These are phyloP conservation scores for Asbolus verrucosus DNA, from an alignment of 1,140 invertebrate genomes.

Conservation along the genomic window DNA sequence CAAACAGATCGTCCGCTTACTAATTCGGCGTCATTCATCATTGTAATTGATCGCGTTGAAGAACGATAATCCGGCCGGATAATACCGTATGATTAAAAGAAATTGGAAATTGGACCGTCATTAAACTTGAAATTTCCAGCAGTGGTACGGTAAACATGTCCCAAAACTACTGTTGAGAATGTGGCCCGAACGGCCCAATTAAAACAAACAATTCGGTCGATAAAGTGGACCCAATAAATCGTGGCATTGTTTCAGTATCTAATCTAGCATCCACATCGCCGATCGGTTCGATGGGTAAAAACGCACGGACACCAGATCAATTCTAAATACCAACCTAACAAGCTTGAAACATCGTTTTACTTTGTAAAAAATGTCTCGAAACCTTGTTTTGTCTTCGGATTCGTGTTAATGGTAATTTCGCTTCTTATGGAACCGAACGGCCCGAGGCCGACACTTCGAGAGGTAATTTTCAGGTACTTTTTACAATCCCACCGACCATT, in stretches of 20 bases:
- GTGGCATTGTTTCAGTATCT: constrained; percentile 58
- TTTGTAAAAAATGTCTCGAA: constrained; percentile 31
- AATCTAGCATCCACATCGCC: constrained; percentile 57
- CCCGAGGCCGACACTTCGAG: not conserved
- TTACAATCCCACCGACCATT: too few relatives aligned
- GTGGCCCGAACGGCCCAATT: constrained; percentile 49
- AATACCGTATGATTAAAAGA: constrained; percentile 32
- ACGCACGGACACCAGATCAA: constrained; percentile 58
- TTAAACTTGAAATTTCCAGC: constrained; percentile 29
- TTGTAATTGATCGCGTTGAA: constrained; percentile 18
- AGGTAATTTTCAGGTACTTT: constrained; percentile 12
- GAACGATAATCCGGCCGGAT: constrained; percentile 20
- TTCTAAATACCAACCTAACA: constrained; percentile 61
- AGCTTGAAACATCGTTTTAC: constrained; percentile 49
- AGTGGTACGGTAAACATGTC: constrained; percentile 41
- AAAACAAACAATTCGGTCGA: constrained; percentile 52
- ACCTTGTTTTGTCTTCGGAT: constrained; percentile 32
- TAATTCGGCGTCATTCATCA: constrained; percentile 20
- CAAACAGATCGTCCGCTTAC: constrained; percentile 29
- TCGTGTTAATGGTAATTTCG: constrained; percentile 35
- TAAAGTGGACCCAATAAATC: constrained; percentile 58
- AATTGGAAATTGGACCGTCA: constrained; percentile 26
- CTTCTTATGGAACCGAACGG: constrained; percentile 18
- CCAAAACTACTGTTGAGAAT: constrained; percentile 50
- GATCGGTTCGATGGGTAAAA: constrained; percentile 54